Evolutionary conservation across 2,888 invertebrate species (phyloP), one percentile per base, ranked within the genome.

Genomic region (Phlogophora meticulosa): DNA sequence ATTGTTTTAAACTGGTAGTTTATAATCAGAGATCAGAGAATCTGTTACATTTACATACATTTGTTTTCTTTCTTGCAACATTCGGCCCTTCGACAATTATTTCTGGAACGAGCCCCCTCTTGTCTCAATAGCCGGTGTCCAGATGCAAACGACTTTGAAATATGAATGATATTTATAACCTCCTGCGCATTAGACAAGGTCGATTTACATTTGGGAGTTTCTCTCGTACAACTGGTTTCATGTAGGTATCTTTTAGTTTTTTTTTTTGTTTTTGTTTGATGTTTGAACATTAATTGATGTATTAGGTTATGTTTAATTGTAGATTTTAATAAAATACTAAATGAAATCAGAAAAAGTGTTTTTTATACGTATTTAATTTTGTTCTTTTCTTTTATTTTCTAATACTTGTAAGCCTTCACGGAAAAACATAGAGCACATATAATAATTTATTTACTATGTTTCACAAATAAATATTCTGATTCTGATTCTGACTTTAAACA

Each of bases 141-240:
- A 94, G 95, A 95, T 95, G 96, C 91, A 90, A 89, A 89, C 85
- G 95, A 95, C 95, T 95, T 94, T 95, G 95, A 96, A 93, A 94
- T 95, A 96, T 95, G 91, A 92, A 86, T 84, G 91, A 91, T 93
- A 95, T 95, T 95, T 92, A 92, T 95, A 93, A 93, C 91, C 70
- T 84, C 83, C 86, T 84, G 72, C 81, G 81, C 72, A 85, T 87
- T 85, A 85, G 86, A 85, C 85, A 78, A 75, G 84, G 81, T 70
- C 79, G 75, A 84, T 88, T 88, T 85, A 74, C 74, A 75, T 85
- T 85, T 81, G 53, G 42, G 72, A 81, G 76, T 78, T 80, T 80
- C 57, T 80, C 46, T 65, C 68, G 38, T 59, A 5, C 15, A 56
- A 42, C 10, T 46, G 24, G 28, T 49, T 32, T n/a, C n/a, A n/a